Percentiles rank a stretch among this genome's conserved stretches.
Evolutionary conservation across 2,888 invertebrate genomes (phyloP).

Genomic region (Sminthurides aquaticus): DNA sequence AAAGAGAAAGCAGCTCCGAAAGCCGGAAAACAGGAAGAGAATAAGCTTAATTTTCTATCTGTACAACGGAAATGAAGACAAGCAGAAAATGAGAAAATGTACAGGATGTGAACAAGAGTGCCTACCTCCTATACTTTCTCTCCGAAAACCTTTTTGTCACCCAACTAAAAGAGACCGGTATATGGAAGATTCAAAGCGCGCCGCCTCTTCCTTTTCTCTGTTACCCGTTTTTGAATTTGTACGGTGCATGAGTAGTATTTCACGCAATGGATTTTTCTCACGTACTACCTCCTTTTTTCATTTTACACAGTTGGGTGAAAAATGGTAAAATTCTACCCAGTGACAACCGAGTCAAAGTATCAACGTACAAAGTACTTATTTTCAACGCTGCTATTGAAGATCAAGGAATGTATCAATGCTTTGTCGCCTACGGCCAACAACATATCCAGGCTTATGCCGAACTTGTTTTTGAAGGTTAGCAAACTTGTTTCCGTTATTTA

Average conservation of each 20-base stretch:
- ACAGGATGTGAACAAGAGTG: neutral
- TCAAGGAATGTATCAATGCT: slow-evolving; percentile 51
- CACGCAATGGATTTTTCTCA: no score
- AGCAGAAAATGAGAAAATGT: slow-evolving; percentile 14
- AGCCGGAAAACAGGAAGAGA: neutral
- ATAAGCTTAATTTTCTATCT: neutral
- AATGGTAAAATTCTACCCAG: slow-evolving; percentile 19
- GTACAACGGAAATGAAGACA: slow-evolving; percentile 6
- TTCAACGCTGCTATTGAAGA: slow-evolving; percentile 44
- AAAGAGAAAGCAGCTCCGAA: no score
- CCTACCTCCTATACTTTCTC: neutral
- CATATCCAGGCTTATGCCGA: slow-evolving; percentile 45
- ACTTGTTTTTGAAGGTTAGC: slow-evolving; percentile 42
- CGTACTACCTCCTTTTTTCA: no score
- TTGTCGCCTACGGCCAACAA: slow-evolving; percentile 46
- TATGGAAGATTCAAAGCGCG: no score
- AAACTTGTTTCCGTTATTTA: neutral
- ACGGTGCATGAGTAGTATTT: no score
- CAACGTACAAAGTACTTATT: slow-evolving; percentile 24
- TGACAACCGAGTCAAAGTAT: slow-evolving; percentile 26
- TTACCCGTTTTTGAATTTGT: no score
- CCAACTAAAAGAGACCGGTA: no score
- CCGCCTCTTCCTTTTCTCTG: slow-evolving; percentile 3
- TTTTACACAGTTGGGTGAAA: slow-evolving; percentile 27
- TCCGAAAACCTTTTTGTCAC: neutral